These are phyloP conservation scores for Baccha elongata DNA, from an alignment of 2,888 invertebrate genomes.

Conservation along the genomic window DNA sequence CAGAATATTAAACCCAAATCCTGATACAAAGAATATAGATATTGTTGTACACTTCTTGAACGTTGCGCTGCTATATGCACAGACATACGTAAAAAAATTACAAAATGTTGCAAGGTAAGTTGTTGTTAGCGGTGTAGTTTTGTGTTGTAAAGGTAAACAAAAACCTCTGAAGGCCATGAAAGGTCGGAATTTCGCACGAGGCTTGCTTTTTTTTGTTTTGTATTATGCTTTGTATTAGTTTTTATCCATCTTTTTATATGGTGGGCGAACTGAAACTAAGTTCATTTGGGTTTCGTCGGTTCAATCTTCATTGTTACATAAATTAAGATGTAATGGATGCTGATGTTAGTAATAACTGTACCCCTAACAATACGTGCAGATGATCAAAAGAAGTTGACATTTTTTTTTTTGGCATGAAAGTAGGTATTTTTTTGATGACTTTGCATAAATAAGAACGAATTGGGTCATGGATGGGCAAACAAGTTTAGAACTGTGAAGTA, in stretches of 20 bases:
- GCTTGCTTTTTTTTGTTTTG: constrained; percentile 13
- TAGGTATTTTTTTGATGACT: constrained; percentile 19
- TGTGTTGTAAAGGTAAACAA: constrained; percentile 58
- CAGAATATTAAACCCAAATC: constrained; percentile 47
- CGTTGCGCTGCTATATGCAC: constrained; percentile 3
- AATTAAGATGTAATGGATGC: constrained; percentile 26
- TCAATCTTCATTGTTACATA: constrained; percentile 22
- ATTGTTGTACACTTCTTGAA: background rate
- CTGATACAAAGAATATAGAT: constrained; percentile 27
- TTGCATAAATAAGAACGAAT: constrained; percentile 44
- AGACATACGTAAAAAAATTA: constrained; percentile 6
- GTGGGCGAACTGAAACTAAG: constrained; percentile 24
- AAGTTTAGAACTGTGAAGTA: background rate
- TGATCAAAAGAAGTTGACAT: constrained; percentile 23
- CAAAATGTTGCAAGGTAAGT: constrained; percentile 55
- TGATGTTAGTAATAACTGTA: constrained; percentile 36
- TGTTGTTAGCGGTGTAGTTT: constrained; percentile 27
- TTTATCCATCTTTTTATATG: constrained; percentile 12
- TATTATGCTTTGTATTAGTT: constrained; percentile 18
- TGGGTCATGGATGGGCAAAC: constrained; percentile 41
- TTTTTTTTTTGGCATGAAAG: constrained; percentile 8
- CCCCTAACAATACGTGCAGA: constrained; percentile 42
- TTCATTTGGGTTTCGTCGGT: too few relatives aligned
- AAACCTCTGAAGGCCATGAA: constrained; percentile 71
- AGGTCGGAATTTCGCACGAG: constrained; percentile 67